Percentiles rank a stretch among this genome's conserved stretches.
These are phyloP conservation scores for Rutpela maculata DNA, from an alignment of 2,888 invertebrate genomes.

Conservation along the genomic window DNA sequence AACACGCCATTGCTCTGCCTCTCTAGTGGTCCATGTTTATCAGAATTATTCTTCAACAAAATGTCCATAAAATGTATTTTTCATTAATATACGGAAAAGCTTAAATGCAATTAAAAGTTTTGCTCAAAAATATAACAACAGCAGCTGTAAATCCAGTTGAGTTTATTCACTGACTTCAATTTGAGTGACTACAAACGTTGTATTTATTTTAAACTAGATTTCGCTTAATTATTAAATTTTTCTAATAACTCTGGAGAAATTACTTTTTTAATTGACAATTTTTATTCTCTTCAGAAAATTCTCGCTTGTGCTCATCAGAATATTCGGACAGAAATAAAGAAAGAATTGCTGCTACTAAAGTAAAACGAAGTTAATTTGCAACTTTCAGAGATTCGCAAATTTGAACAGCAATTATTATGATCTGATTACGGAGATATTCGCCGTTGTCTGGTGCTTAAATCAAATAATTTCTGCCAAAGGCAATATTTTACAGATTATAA, in stretches of 20 bases:
- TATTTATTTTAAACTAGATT: constrained; percentile 2
- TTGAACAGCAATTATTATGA: constrained; percentile 22
- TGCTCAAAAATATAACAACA: neutral
- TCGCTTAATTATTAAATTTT: constrained; percentile 16
- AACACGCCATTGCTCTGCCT: no score
- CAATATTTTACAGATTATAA: constrained; percentile 13
- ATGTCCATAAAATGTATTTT: no score
- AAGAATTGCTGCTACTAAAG: constrained; percentile 13
- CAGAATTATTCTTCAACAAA: no score
- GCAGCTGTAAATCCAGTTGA: neutral
- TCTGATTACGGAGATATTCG: constrained; percentile 27
- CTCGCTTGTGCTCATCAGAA: neutral
- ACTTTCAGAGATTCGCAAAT: constrained; percentile 27
- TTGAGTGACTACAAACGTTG: neutral
- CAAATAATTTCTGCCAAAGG: neutral
- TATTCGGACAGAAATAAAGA: constrained; percentile 8
- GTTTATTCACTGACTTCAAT: neutral
- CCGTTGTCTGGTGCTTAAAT: constrained; percentile 15
- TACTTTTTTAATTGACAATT: constrained; percentile 28
- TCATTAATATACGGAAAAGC: no score
- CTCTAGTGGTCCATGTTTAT: no score
- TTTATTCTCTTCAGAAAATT: constrained; percentile 4
- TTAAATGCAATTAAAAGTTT: no score
- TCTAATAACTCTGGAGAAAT: constrained; percentile 16
- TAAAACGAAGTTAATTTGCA: constrained; percentile 30